A percentile compares a stretch with the other conserved stretches of the same genome.
phyloP scores from a whole-genome alignment of 2,888 invertebrate genomes.

The Mycalesis mineus region DNA sequence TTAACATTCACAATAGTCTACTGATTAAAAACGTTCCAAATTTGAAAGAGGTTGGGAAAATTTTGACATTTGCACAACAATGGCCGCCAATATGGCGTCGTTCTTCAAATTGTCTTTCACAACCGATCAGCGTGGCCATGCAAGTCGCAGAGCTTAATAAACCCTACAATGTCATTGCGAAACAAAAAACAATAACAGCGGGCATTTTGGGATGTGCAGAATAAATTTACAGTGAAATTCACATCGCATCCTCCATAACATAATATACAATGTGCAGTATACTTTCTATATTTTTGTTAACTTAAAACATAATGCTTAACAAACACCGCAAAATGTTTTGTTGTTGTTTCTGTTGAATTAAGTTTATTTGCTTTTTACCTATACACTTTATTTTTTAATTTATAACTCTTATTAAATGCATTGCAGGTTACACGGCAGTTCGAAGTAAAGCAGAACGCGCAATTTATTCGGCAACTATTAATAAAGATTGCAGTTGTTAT shows the following conservation, averaged over 20 bases:
- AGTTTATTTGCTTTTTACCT: neutral
- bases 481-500: neutral
- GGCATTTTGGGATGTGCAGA: slow-evolving; percentile 60
- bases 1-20: slow-evolving; percentile 10
- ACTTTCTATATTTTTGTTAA: slow-evolving; percentile 15
- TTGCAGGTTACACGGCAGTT: slow-evolving; percentile 71
- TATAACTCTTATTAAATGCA: slow-evolving; percentile 59
- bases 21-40: slow-evolving; percentile 10
- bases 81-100: slow-evolving; percentile 11
- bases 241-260: slow-evolving; percentile 21
- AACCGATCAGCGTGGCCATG: slow-evolving; percentile 57
- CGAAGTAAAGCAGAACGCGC: slow-evolving; percentile 16
- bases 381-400: slow-evolving; percentile 21
- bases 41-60: slow-evolving; percentile 9
- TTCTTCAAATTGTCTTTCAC: slow-evolving; percentile 45
- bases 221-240: slow-evolving; percentile 64
- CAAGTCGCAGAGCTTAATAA: slow-evolving; percentile 44
- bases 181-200: slow-evolving; percentile 55
- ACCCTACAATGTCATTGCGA: slow-evolving; percentile 57
- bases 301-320: neutral
- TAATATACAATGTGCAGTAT: slow-evolving; percentile 18
- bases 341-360: neutral
- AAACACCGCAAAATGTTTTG: slow-evolving; percentile 5
- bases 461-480: slow-evolving; percentile 22
- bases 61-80: slow-evolving; percentile 16